phyloP scores from a whole-genome alignment of 2,113 vertebrate species.

The Mus spicilegus region DNA sequence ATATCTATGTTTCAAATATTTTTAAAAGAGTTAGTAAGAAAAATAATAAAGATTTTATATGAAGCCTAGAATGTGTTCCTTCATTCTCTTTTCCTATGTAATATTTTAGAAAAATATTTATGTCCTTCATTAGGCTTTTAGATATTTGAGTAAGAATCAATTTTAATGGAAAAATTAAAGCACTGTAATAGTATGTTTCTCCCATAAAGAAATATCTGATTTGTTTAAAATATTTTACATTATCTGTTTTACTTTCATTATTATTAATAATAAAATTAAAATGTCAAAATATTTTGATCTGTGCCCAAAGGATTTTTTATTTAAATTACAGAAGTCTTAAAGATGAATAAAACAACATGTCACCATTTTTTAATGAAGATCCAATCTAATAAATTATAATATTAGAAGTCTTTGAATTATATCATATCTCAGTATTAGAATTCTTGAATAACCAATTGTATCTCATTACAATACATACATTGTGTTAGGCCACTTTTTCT shows the following conservation, averaged over 20 bases:
- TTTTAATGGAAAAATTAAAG: constrained; percentile 32
- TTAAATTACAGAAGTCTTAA: constrained; percentile 43
- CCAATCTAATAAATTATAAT: background rate
- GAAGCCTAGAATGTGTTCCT: background rate
- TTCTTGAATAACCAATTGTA: background rate
- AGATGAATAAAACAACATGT: background rate
- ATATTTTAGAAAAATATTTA: background rate
- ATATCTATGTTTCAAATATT: background rate
- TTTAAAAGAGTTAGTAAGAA: background rate
- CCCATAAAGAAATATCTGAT: background rate
- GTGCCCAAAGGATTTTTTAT: background rate
- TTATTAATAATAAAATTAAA: constrained; percentile 48
- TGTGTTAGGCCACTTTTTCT: background rate
- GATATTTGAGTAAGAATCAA: background rate
- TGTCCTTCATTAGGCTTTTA: background rate
- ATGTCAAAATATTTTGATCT: constrained; percentile 11
- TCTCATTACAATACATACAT: background rate
- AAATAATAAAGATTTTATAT: background rate
- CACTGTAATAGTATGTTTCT: background rate
- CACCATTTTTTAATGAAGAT: background rate
- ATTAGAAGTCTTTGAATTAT: background rate
- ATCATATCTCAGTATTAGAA: background rate
- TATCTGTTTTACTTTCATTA: constrained; percentile 44
- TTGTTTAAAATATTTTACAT: constrained; percentile 31
- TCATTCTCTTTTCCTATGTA: background rate